phyloP scores from a whole-genome alignment of 1,140 invertebrate genomes.

The Brachionus asplanchnoidis region DNA sequence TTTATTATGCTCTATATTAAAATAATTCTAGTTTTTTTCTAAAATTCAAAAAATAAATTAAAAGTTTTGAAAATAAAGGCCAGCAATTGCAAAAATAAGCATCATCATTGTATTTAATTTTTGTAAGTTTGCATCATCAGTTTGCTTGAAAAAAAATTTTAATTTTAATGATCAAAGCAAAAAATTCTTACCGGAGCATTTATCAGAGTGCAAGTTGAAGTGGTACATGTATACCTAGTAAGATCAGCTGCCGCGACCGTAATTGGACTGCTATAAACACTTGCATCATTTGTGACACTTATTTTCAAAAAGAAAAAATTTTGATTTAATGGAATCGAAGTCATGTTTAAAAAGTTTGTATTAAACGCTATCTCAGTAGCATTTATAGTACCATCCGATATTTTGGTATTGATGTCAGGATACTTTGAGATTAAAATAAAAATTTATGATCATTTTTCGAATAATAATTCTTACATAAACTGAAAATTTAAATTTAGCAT shows the following conservation, averaged over 20 bases:
- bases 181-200: no score
- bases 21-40: no score
- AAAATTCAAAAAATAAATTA: no score
- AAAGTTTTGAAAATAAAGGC: no score
- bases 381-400: background rate
- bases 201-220: background rate
- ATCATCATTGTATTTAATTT: no score
- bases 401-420: background rate
- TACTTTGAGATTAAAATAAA: background rate
- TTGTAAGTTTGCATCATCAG: no score
- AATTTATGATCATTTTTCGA: background rate
- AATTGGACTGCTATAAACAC: background rate
- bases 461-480: background rate
- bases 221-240: background rate
- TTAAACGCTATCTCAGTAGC: background rate
- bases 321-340: background rate
- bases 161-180: no score
- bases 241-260: background rate
- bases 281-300: background rate
- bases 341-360: background rate
- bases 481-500: background rate
- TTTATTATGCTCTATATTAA: no score
- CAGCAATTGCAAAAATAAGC: no score
- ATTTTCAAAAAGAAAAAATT: background rate
- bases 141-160: no score